These are phyloP conservation scores for Scaptodrosophila latifasciaeformis DNA, from an alignment of 2,888 invertebrate species.

Conservation along the genomic window DNA sequence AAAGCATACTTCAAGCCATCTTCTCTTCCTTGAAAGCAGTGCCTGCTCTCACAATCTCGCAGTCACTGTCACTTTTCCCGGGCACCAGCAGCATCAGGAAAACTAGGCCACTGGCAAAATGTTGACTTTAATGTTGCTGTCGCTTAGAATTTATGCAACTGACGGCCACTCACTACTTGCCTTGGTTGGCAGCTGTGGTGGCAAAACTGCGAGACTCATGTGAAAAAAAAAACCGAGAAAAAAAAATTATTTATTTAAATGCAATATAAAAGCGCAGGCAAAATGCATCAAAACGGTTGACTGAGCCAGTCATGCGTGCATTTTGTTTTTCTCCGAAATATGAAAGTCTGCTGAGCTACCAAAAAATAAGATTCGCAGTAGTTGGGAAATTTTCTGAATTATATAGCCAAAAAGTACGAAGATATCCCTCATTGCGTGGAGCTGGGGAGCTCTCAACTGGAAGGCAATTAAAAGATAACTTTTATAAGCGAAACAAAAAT, in stretches of 20 bases:
- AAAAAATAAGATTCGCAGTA: no score
- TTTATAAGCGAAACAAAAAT: no score
- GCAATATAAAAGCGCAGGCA: neutral
- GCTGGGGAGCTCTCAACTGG: no score
- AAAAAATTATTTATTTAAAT: no score
- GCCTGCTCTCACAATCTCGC: neutral
- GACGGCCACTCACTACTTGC: slow-evolving; percentile 42
- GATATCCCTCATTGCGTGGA: no score
- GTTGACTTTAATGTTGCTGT: slow-evolving; percentile 67
- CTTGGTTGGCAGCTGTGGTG: neutral
- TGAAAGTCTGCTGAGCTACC: no score
- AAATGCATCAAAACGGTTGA: slow-evolving; percentile 1
- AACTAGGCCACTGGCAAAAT: slow-evolving; percentile 67
- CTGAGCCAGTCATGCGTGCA: slow-evolving; percentile 28
- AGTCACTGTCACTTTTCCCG: neutral
- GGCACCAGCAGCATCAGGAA: neutral
- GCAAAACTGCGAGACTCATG: neutral
- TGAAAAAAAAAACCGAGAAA: neutral
- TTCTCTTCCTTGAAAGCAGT: no score
- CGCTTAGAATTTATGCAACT: slow-evolving; percentile 65
- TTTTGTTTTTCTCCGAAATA: no score
- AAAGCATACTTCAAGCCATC: slow-evolving; percentile 26
- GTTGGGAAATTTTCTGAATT: no score
- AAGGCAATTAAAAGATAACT: no score
- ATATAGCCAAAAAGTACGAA: no score